These are phyloP conservation scores for Venustaconcha ellipsiformis DNA, from an alignment of 1,140 invertebrate species.

Conservation along the genomic window DNA sequence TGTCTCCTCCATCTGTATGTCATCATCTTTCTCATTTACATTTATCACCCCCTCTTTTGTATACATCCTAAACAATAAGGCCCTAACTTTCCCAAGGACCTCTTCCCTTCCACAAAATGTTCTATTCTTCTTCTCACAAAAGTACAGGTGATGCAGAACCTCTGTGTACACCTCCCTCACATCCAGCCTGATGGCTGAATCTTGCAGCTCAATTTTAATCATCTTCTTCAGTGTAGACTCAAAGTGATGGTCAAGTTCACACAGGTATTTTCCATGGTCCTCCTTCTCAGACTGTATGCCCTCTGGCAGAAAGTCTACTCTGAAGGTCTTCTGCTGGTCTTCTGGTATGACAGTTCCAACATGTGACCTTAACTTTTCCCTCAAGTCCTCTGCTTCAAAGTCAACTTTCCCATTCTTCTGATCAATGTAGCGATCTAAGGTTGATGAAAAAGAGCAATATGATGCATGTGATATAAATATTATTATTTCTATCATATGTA, in stretches of 20 bases:
- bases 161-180: slow-evolving; percentile 73
- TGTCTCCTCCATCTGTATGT: neutral
- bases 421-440: slow-evolving; percentile 22
- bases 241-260: slow-evolving; percentile 11
- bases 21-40: neutral
- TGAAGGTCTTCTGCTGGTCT: neutral
- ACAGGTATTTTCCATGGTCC: neutral
- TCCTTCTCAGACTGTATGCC: neutral
- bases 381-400: slow-evolving; percentile 17
- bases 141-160: slow-evolving; percentile 93
- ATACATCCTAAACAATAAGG: slow-evolving; percentile 20
- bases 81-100: slow-evolving; percentile 23
- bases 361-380: slow-evolving; percentile 10
- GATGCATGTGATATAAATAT: too few relatives aligned
- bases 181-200: neutral
- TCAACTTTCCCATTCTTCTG: slow-evolving; percentile 12
- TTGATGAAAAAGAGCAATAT: neutral
- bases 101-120: slow-evolving; percentile 49
- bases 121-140: slow-evolving; percentile 72
- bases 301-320: neutral
- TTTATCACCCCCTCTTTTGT: slow-evolving; percentile 17
- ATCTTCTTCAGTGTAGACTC: slow-evolving; percentile 9
- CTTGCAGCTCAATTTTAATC: neutral
- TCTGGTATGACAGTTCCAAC: neutral
- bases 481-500: too few relatives aligned